Conservation (phyloP, 2,797 vertebrate genomes). For the Garrulus glandarius region DNA sequence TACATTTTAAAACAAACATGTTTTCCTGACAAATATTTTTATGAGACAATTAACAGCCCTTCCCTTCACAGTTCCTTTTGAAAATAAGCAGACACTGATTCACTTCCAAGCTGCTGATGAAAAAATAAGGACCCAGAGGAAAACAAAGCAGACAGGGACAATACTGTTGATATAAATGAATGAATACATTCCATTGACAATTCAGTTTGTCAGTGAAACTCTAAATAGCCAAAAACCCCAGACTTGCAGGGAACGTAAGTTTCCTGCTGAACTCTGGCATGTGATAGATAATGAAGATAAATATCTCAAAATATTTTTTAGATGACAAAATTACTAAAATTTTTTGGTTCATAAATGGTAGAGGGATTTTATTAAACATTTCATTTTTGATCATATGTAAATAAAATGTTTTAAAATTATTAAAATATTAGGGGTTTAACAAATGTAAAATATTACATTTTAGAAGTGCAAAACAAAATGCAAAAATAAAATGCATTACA, state of each 20-base stretch:
- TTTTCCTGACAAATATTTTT: conserved; percentile 35
- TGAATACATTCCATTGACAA: conserved; percentile 52
- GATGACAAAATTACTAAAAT: neutral
- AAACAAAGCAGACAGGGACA: conserved; percentile 60
- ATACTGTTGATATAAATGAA: conserved; percentile 53
- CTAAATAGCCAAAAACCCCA: conserved; percentile 1
- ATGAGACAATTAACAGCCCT: conserved; percentile 26
- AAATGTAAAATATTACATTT: neutral
- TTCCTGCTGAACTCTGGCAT: neutral
- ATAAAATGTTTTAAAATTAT: neutral
- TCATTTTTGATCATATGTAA: neutral
- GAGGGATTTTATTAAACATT: neutral
- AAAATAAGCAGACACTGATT: conserved; percentile 61
- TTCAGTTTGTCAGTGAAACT: conserved; percentile 33
- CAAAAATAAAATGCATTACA: neutral
- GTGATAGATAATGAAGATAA: neutral
- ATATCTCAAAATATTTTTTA: neutral
- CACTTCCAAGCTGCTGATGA: conserved; percentile 34
- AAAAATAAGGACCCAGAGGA: conserved; percentile 40
- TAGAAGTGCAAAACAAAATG: neutral
- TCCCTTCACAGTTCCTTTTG: conserved; percentile 40
- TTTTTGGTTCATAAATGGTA: neutral
- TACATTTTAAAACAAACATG: conserved; percentile 18
- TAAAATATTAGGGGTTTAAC: neutral
- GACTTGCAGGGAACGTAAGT: neutral